phyloP scores from a whole-genome alignment of 2,797 vertebrate species.

The Rhodeus uyekii region DNA sequence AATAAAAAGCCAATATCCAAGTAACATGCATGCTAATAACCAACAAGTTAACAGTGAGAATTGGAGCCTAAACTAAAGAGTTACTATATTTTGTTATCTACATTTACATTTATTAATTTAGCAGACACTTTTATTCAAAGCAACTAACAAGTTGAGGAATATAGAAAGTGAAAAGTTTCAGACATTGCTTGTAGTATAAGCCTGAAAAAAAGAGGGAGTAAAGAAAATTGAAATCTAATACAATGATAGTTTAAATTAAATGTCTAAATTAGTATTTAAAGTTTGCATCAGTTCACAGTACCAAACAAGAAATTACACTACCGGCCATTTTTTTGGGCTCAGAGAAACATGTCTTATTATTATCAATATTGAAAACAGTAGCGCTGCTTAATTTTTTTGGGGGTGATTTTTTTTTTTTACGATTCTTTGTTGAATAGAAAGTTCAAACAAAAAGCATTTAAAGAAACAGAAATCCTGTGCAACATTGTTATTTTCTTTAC shows the following conservation, averaged over 20 bases:
- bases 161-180: too few relatives aligned
- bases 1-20: neutral
- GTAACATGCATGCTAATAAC: neutral
- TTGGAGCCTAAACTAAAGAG: neutral
- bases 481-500: neutral
- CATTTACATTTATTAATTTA: too few relatives aligned
- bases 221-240: too few relatives aligned
- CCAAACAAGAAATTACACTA: neutral
- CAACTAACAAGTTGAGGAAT: too few relatives aligned
- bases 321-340: neutral
- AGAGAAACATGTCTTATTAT: neutral
- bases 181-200: too few relatives aligned
- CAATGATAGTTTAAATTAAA: neutral
- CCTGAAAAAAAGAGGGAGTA: too few relatives aligned
- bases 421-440: neutral
- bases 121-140: too few relatives aligned
- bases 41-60: neutral
- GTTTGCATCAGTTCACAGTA: neutral
- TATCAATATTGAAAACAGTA: neutral
- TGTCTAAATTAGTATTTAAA: neutral
- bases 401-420: neutral
- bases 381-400: neutral
- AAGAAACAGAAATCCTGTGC: neutral
- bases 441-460: neutral
- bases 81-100: neutral